Percentiles rank a stretch among this genome's conserved stretches.
Conservation (phyloP, 2,888 invertebrate genomes). For the Malacosoma neustria region DNA sequence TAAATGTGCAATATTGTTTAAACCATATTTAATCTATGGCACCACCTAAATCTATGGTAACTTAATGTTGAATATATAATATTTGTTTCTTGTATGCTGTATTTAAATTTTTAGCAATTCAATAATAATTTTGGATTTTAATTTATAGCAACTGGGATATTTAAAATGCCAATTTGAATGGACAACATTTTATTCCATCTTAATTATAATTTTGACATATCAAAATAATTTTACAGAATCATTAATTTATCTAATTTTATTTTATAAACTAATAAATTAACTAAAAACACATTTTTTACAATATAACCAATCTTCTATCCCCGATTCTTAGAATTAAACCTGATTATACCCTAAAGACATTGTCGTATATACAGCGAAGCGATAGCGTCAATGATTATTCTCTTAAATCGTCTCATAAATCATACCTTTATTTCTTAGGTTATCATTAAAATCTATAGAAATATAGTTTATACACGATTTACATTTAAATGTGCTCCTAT, state of each 20-base stretch:
- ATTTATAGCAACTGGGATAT: background rate
- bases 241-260: background rate
- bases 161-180: background rate
- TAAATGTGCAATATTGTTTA: background rate
- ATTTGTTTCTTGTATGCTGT: too few species aligned
- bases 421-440: too few species aligned
- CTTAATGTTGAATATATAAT: too few species aligned
- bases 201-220: background rate
- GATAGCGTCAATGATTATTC: too few species aligned
- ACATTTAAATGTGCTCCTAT: too few species aligned
- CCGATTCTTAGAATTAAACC: background rate
- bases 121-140: too few species aligned
- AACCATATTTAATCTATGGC: constrained; percentile 50
- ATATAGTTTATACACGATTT: too few species aligned
- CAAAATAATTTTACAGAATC: background rate
- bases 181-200: background rate
- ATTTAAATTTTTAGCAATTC: too few species aligned
- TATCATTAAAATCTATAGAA: too few species aligned
- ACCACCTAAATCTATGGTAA: constrained; percentile 69
- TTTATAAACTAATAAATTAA: background rate
- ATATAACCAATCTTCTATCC: background rate
- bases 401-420: too few species aligned
- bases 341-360: background rate
- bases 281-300: background rate
- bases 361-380: background rate